Evolutionary conservation across 1,140 invertebrate species (phyloP).

Genomic region (Plutomurus gul): DNA sequence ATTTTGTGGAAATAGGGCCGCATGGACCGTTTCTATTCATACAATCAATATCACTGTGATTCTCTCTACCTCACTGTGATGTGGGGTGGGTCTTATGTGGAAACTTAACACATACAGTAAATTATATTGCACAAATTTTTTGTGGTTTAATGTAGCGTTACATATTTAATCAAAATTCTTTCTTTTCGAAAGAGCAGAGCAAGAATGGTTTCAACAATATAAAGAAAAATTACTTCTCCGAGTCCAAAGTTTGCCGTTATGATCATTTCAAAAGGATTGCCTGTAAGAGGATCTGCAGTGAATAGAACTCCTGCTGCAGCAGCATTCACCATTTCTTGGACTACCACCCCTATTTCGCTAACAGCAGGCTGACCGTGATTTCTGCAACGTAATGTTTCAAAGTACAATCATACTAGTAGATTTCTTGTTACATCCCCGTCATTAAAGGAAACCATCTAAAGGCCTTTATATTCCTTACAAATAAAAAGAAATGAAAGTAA

Average conservation of each 20-base stretch:
- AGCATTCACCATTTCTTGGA: conserved; percentile 75
- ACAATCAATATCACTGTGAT: no score
- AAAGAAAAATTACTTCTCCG: conserved; percentile 67
- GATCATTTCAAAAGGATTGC: conserved; percentile 68
- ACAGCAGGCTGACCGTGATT: conserved; percentile 69
- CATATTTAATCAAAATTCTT: not conserved
- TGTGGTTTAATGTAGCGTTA: no score
- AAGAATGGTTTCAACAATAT: not conserved
- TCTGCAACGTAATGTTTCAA: conserved; percentile 56
- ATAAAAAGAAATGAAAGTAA: not conserved
- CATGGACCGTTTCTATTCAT: no score
- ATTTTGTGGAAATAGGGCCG: no score
- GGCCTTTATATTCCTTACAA: not conserved
- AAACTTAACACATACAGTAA: no score
- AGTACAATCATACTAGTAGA: not conserved
- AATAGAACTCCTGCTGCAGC: conserved; percentile 78
- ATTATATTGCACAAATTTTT: no score
- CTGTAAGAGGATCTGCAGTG: conserved; percentile 73
- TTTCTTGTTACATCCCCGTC: not conserved
- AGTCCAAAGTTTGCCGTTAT: conserved; percentile 80
- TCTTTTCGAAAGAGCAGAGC: not conserved
- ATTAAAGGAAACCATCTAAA: not conserved
- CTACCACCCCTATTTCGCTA: conserved; percentile 75
- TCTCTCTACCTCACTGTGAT: no score
- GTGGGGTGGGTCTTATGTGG: no score